A percentile compares a stretch with the other conserved stretches of the same genome.
phyloP scores from a whole-genome alignment of 2,888 invertebrate genomes.

The Oligia latruncula region DNA sequence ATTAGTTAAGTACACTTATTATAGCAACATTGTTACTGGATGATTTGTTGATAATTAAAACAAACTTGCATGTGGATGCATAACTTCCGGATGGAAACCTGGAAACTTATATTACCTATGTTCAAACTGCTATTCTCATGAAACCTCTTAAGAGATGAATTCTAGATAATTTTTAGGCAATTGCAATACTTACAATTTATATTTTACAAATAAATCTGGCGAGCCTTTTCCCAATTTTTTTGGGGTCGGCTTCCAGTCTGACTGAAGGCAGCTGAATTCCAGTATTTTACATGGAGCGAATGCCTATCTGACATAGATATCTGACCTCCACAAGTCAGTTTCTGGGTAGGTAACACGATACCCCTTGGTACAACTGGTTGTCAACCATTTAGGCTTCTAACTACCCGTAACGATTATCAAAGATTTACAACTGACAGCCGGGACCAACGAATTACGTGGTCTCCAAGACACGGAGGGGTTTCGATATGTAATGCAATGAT shows the following conservation, averaged over 20 bases:
- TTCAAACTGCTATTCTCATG: neutral
- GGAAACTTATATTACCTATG: neutral
- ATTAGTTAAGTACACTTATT: conserved; percentile 13
- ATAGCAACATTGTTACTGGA: neutral
- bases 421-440: neutral
- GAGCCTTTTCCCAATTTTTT: no score
- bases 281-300: no score
- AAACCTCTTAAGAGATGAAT: neutral
- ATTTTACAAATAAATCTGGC: no score
- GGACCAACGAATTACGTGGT: neutral
- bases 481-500: no score
- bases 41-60: neutral
- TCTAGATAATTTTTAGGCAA: neutral
- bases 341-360: no score
- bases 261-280: no score
- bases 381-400: neutral
- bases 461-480: no score
- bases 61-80: no score
- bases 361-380: neutral
- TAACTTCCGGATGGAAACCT: neutral
- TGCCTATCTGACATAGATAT: no score
- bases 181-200: no score
- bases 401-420: neutral
- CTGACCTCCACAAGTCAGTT: no score
- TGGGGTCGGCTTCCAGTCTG: no score